Percentiles rank a stretch among this genome's conserved stretches.
phyloP scores from a whole-genome alignment of 2,797 vertebrate genomes.

The Periparus ater region DNA sequence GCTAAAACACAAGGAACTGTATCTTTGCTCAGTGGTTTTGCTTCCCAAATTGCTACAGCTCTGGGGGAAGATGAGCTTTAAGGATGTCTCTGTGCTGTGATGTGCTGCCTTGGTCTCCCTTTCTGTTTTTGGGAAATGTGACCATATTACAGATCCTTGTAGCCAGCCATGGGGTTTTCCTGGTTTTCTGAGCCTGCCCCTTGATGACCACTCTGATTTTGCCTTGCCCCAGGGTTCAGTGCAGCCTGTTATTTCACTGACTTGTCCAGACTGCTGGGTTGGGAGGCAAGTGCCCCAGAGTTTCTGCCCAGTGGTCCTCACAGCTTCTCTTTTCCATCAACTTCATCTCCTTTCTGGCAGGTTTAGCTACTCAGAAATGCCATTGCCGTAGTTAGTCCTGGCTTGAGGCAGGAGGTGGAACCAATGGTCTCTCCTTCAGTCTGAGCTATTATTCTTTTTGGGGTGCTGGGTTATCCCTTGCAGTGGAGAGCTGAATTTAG shows the following conservation, averaged over 20 bases:
- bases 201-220: background rate
- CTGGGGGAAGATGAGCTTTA: background rate
- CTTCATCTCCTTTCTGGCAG: background rate
- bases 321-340: background rate
- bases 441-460: background rate
- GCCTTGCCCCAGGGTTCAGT: background rate
- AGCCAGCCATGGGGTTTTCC: background rate
- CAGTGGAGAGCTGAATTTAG: background rate
- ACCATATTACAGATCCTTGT: background rate
- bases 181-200: background rate
- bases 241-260: background rate
- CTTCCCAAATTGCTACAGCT: background rate
- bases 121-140: accelerated
- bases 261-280: background rate
- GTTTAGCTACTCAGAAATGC: background rate
- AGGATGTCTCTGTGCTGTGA: background rate
- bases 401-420: background rate
- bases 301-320: background rate
- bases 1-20: background rate
- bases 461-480: background rate
- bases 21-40: background rate
- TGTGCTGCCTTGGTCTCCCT: background rate
- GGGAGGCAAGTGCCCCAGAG: background rate
- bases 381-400: background rate
- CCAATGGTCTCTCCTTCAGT: background rate